Percentiles rank a stretch among this genome's conserved stretches.
phyloP scores from a whole-genome alignment of 2,113 vertebrate genomes.

The Cinclus mexicanus region DNA sequence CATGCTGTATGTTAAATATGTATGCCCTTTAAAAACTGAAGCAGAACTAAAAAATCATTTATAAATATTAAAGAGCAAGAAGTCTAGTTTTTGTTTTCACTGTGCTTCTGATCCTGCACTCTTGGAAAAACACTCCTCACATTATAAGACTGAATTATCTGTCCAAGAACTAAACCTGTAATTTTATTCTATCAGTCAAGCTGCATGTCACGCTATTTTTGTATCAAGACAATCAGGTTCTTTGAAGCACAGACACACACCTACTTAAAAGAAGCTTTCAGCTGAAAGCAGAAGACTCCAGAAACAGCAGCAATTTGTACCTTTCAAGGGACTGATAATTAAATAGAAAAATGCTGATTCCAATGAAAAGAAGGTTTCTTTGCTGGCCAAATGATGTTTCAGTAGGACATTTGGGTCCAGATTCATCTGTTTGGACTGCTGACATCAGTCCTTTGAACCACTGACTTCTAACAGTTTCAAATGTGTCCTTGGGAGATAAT shows the following conservation, averaged over 20 bases:
- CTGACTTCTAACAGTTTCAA: not conserved
- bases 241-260: constrained; percentile 43
- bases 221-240: constrained; percentile 45
- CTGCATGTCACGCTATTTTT: constrained; percentile 54
- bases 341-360: not conserved
- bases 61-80: constrained; percentile 38
- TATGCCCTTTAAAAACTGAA: constrained; percentile 4
- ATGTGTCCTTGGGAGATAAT: not conserved
- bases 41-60: not conserved
- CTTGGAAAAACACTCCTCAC: constrained; percentile 19
- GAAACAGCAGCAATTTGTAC: not conserved
- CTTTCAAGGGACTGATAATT: constrained; percentile 9
- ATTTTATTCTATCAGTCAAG: constrained; percentile 58
- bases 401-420: not conserved
- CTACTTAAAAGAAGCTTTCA: constrained; percentile 17
- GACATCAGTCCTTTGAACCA: not conserved
- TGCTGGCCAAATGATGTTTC: not conserved
- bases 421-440: not conserved
- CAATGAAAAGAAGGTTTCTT: not conserved
- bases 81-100: constrained; percentile 45
- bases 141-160: constrained; percentile 38
- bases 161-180: constrained; percentile 44
- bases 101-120: constrained; percentile 39
- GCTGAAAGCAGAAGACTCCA: constrained; percentile 6
- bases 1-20: constrained; percentile 8